Evolutionary conservation across 2,113 vertebrate genomes (phyloP), one percentile per base, ranked within the genome.

Genomic region (Noctilio leporinus): DNA sequence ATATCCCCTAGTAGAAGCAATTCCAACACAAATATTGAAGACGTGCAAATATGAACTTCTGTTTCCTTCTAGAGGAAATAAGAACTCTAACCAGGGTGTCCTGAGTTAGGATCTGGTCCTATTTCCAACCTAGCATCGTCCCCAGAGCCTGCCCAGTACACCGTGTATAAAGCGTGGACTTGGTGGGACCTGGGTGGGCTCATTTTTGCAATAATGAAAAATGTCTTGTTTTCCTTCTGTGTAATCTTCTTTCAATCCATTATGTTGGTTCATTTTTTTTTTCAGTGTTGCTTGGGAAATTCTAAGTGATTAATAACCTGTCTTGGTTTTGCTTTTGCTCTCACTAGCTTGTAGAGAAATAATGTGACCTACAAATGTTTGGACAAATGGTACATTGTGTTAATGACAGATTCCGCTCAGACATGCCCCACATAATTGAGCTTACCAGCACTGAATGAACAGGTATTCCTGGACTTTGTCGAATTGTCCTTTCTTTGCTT

Each of bases 241-340:
- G 95, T 97, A 92, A 94, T 95, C 96, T 96, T 98, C 93, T 97
- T 97, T 91, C 94, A 97, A 94, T 97, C 86, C 86, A 55, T 93
- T 96, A 69, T 97, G 89, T 95, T 93, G 73, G 72, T 94, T 97
- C 96, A 0, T 70, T n/a, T 45, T 53, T 73, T 97, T 97, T 87
- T 97, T 90, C 95, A 0, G 43, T 93, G 91, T 98, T 95, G 40
- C 95, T 92, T 97, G 97, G 98, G 96, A 98, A 98, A 97, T 88
- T 2, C 97, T 91, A 97, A 97, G 94, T 98, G 98, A 98, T 98
- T 98, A 98, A 98, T 98, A 98, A 97, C 94, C 97, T 96, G 59
- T 96, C 97, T 98, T 96, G 96, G 88, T 98, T 98, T 97, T 97
- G 95, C 96, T 98, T 98, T 98, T 96, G 94, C 96, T 98, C 95